Evolutionary conservation across 2,888 invertebrate species (phyloP).

Genomic region (Epistrophella euchroma): DNA sequence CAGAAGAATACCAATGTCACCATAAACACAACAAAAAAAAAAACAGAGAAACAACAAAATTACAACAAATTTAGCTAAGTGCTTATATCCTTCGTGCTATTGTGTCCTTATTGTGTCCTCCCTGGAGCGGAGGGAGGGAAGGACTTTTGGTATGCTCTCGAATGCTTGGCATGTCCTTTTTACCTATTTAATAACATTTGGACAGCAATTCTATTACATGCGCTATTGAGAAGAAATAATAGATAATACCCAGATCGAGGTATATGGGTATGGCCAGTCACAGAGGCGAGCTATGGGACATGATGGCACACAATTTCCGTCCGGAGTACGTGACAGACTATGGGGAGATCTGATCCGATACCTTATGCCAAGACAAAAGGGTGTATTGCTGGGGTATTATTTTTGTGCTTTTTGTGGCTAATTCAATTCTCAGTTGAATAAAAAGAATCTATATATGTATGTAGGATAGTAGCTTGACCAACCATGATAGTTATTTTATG

Average conservation of each 20-base stretch:
- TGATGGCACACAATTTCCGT: slow-evolving; percentile 49
- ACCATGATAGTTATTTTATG: slow-evolving; percentile 27
- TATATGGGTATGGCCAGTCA: neutral
- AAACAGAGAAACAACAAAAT: slow-evolving; percentile 49
- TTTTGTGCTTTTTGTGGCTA: slow-evolving; percentile 36
- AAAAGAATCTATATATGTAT: neutral
- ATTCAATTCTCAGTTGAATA: slow-evolving; percentile 61
- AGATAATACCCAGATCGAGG: slow-evolving; percentile 34
- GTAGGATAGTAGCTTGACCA: slow-evolving; percentile 45
- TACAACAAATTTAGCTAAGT: slow-evolving; percentile 69
- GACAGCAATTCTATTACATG: slow-evolving; percentile 75
- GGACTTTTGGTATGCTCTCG: slow-evolving; percentile 8
- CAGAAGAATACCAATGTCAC: slow-evolving; percentile 21
- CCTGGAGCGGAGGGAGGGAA: neutral
- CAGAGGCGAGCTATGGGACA: slow-evolving; percentile 8
- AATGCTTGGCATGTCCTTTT: slow-evolving; percentile 71
- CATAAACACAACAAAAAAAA: neutral
- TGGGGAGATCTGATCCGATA: slow-evolving; percentile 13
- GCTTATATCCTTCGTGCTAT: slow-evolving; percentile 53
- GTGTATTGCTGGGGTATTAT: neutral
- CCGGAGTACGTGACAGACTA: slow-evolving; percentile 57
- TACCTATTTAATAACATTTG: slow-evolving; percentile 75
- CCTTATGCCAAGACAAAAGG: neutral
- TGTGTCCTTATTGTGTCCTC: slow-evolving; percentile 51
- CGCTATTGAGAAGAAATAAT: slow-evolving; percentile 72